These are phyloP conservation scores for Archips crataeganus DNA, from an alignment of 2,888 invertebrate genomes.

Conservation along the genomic window DNA sequence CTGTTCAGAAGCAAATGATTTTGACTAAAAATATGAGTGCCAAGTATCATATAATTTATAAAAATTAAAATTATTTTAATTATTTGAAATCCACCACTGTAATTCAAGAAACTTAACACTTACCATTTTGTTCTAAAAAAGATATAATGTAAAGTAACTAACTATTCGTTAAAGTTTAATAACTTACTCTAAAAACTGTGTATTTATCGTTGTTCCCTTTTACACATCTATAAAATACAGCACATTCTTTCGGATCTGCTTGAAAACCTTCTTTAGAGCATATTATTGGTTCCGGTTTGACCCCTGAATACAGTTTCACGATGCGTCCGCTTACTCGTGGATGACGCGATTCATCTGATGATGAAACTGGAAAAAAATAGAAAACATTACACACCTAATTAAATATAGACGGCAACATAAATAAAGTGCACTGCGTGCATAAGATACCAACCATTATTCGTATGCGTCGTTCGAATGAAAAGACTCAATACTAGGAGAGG, in stretches of 20 bases:
- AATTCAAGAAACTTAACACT: not conserved
- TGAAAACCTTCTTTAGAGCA: slow-evolving; percentile 90
- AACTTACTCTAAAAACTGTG: slow-evolving; percentile 82
- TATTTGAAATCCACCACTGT: too few relatives aligned
- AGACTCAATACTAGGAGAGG: slow-evolving; percentile 19
- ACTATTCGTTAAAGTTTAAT: too few relatives aligned
- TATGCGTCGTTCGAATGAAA: slow-evolving; percentile 14
- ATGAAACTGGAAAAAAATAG: slow-evolving; percentile 51
- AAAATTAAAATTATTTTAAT: too few relatives aligned
- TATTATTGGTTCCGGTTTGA: slow-evolving; percentile 72
- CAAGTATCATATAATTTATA: too few relatives aligned
- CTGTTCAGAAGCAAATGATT: not conserved
- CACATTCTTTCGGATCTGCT: slow-evolving; percentile 90
- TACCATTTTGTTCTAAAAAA: too few relatives aligned
- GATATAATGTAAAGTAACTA: too few relatives aligned
- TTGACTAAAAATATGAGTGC: not conserved
- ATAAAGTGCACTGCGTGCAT: not conserved
- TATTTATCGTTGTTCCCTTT: slow-evolving; percentile 84
- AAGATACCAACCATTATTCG: slow-evolving; percentile 30
- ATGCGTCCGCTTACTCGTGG: slow-evolving; percentile 65
- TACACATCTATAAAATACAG: slow-evolving; percentile 91
- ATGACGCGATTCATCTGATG: slow-evolving; percentile 50
- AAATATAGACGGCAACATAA: slow-evolving; percentile 19
- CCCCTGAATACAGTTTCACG: slow-evolving; percentile 72
- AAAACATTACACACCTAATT: slow-evolving; percentile 24